Percentiles rank a stretch among this genome's conserved stretches.
phyloP scores from a whole-genome alignment of 2,888 invertebrate species.

The Rhodophaea formosa region DNA sequence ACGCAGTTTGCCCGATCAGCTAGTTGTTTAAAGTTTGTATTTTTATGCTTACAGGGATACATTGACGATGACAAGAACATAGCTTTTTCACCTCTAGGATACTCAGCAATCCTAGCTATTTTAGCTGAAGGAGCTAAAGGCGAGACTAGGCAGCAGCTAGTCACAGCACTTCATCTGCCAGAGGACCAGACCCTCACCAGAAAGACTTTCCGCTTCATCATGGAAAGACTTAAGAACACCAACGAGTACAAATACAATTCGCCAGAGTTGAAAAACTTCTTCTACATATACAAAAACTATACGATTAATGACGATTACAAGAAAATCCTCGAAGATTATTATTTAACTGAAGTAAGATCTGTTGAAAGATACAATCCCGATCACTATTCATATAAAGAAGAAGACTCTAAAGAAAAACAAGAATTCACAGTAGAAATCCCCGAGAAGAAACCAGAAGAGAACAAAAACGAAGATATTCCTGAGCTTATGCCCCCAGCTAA shows the following conservation, averaged over 20 bases:
- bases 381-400: slow-evolving; percentile 40
- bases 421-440: slow-evolving; percentile 55
- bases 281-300: slow-evolving; percentile 85
- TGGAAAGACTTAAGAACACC: slow-evolving; percentile 74
- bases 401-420: slow-evolving; percentile 49
- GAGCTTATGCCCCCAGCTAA: slow-evolving; percentile 65
- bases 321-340: slow-evolving; percentile 79
- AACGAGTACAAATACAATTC: slow-evolving; percentile 72
- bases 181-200: slow-evolving; percentile 68
- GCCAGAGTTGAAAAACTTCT: slow-evolving; percentile 84
- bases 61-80: slow-evolving; percentile 79
- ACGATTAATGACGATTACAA: slow-evolving; percentile 82
- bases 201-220: slow-evolving; percentile 70
- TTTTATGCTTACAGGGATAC: slow-evolving; percentile 59
- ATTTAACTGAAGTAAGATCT: slow-evolving; percentile 83
- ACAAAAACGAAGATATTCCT: slow-evolving; percentile 55
- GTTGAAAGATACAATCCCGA: slow-evolving; percentile 69
- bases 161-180: slow-evolving; percentile 79
- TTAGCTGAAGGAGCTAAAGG: slow-evolving; percentile 83
- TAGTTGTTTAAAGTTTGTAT: no score
- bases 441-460: slow-evolving; percentile 48
- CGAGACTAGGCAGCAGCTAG: slow-evolving; percentile 81
- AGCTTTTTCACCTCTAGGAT: slow-evolving; percentile 84
- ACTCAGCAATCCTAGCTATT: slow-evolving; percentile 82
- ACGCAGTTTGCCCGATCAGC: no score